Percentiles rank a stretch among this genome's conserved stretches.
Evolutionary conservation across 1,140 invertebrate species (phyloP).

Genomic region (Pseudomyrmex dendroicus): DNA sequence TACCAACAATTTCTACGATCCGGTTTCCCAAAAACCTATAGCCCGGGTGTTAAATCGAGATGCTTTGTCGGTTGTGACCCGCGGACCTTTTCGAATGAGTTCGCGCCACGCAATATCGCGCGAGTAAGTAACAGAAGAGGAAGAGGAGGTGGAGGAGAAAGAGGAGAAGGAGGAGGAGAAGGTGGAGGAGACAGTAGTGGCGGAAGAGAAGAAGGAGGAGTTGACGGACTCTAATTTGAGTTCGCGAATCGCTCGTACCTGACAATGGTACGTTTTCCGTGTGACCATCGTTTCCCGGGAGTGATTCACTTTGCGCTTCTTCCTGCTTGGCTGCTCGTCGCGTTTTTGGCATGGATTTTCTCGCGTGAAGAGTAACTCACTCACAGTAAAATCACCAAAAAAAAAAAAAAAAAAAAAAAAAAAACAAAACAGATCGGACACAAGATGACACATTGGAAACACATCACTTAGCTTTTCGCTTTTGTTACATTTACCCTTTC

Average conservation of each 20-base stretch:
- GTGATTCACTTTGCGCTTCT: slow-evolving; percentile 56
- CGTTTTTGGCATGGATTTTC: slow-evolving; percentile 52
- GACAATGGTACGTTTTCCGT: slow-evolving; percentile 60
- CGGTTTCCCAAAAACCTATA: background rate
- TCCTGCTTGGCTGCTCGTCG: slow-evolving; percentile 50
- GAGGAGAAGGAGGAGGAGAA: slow-evolving; percentile 7
- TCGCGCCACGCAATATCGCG: slow-evolving; percentile 48
- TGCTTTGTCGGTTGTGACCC: slow-evolving; percentile 6
- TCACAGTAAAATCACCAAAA: slow-evolving; percentile 1
- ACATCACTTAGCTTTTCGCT: slow-evolving; percentile 20
- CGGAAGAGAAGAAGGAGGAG: slow-evolving; percentile 51
- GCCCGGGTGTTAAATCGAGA: background rate
- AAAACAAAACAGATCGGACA: background rate
- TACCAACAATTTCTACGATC: background rate
- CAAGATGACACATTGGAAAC: slow-evolving; percentile 5
- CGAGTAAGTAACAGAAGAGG: slow-evolving; percentile 47
- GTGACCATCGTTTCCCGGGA: slow-evolving; percentile 60
- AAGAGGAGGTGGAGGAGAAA: slow-evolving; percentile 2
- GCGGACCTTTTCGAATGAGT: slow-evolving; percentile 34
- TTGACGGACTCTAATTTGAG: slow-evolving; percentile 59
- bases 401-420: background rate
- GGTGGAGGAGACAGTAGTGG: slow-evolving; percentile 19
- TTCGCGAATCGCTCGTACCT: slow-evolving; percentile 59
- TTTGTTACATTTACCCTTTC: background rate
- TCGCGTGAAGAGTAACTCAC: slow-evolving; percentile 25